These are phyloP conservation scores for Sphinx pinastri DNA, from an alignment of 2,888 invertebrate species.

Conservation along the genomic window DNA sequence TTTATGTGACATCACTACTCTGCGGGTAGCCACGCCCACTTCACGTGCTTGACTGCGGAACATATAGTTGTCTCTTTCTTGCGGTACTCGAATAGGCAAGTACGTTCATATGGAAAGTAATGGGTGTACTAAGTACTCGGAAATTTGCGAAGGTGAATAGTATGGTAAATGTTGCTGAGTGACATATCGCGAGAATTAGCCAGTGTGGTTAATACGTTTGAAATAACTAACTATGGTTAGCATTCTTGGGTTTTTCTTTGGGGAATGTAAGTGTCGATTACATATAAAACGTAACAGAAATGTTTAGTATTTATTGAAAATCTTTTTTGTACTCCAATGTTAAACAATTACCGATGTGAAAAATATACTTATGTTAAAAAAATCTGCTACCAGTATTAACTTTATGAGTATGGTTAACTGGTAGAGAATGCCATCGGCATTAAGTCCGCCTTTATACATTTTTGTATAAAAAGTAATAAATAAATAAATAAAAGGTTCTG, in stretches of 20 bases:
- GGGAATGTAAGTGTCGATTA: neutral
- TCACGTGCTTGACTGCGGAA: constrained; percentile 56
- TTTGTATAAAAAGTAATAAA: too few species aligned
- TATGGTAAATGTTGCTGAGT: constrained; percentile 16
- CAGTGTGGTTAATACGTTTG: constrained; percentile 12
- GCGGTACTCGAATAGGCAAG: constrained; percentile 30
- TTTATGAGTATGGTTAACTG: too few species aligned
- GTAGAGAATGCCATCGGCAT: too few species aligned
- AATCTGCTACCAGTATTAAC: too few species aligned
- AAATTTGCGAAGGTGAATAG: constrained; percentile 18
- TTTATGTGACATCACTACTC: constrained; percentile 68
- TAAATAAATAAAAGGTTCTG: too few species aligned
- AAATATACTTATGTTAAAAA: too few species aligned
- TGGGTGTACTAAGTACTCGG: constrained; percentile 5
- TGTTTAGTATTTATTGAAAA: too few species aligned
- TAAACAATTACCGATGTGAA: too few species aligned
- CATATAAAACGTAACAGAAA: neutral
- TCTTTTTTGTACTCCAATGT: too few species aligned
- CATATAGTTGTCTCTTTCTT: constrained; percentile 62
- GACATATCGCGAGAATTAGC: constrained; percentile 26
- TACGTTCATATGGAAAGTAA: constrained; percentile 10
- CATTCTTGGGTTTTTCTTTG: neutral
- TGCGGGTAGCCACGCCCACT: constrained; percentile 57
- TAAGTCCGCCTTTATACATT: too few species aligned
- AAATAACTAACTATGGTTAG: neutral